Conservation (phyloP, 2,797 vertebrate genomes). For the Lagocephalus sceleratus region DNA sequence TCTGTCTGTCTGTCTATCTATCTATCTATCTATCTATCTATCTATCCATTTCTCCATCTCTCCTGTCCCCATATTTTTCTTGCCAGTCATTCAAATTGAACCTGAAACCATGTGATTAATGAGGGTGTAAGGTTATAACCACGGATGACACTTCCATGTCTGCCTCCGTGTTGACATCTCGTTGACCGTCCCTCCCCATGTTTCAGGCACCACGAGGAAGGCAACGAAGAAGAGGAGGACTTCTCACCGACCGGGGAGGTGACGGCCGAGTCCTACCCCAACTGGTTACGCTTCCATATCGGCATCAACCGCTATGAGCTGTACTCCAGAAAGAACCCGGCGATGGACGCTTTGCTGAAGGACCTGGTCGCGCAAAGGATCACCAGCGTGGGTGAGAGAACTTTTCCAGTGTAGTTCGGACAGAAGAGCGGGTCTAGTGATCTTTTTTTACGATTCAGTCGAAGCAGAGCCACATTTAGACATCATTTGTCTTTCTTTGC, state of each 20-base stretch:
- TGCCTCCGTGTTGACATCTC: too few relatives aligned
- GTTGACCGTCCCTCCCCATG: background rate
- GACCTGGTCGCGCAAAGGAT: slow-evolving; percentile 88
- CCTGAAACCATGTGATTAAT: background rate
- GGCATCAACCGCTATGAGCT: slow-evolving; percentile 94
- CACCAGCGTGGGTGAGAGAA: slow-evolving; percentile 86
- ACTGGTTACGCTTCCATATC: slow-evolving; percentile 96
- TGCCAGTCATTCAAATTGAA: background rate
- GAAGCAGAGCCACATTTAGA: too few relatives aligned
- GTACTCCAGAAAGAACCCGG: slow-evolving; percentile 85
- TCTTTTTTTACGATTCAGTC: too few relatives aligned
- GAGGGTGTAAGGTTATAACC: too few relatives aligned
- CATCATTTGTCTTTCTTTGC: too few relatives aligned
- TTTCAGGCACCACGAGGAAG: slow-evolving; percentile 86
- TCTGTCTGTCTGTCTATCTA: slow-evolving; percentile 2
- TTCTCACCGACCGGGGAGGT: slow-evolving; percentile 83
- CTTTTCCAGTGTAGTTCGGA: slow-evolving; percentile 5
- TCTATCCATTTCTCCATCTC: slow-evolving; percentile 11
- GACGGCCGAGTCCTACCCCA: slow-evolving; percentile 87
- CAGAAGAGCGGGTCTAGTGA: too few relatives aligned
- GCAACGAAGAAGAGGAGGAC: slow-evolving; percentile 80
- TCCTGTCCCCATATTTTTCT: too few relatives aligned
- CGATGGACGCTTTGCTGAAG: slow-evolving; percentile 82
- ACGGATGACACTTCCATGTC: too few relatives aligned
- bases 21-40: slow-evolving; percentile 4